Evolutionary conservation across 2,888 invertebrate species (phyloP).

Genomic region (Herminia tarsipennalis): DNA sequence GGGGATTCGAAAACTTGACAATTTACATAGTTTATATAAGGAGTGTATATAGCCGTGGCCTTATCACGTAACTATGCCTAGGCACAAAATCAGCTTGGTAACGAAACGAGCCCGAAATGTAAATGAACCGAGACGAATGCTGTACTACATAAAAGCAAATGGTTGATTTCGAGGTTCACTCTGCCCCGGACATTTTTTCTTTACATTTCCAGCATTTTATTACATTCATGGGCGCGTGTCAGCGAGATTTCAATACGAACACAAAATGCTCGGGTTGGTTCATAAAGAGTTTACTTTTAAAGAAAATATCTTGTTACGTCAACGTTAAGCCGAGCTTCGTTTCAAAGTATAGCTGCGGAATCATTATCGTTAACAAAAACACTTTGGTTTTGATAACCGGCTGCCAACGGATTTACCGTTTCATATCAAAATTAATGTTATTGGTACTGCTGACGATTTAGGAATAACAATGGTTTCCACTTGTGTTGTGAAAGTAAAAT

Average conservation of each 20-base stretch:
- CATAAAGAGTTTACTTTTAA: conserved; percentile 9
- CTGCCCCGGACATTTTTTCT: conserved; percentile 31
- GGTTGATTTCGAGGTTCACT: conserved; percentile 47
- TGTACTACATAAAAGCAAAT: conserved; percentile 53
- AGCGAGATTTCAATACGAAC: conserved; percentile 38
- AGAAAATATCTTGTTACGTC: conserved; percentile 21
- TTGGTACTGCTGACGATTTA: not conserved
- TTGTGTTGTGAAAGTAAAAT: conserved; percentile 12
- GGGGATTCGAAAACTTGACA: conserved; percentile 20
- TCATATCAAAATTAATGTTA: conserved; percentile 7
- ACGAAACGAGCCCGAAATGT: conserved; percentile 43
- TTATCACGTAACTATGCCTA: conserved; percentile 33
- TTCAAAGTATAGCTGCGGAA: conserved; percentile 21
- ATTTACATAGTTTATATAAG: conserved; percentile 30
- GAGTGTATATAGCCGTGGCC: conserved; percentile 15
- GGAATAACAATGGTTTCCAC: conserved; percentile 1
- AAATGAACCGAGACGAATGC: conserved; percentile 51
- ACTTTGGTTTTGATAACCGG: conserved; percentile 17
- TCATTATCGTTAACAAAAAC: conserved; percentile 32
- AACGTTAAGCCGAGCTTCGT: conserved; percentile 6
- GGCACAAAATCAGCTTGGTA: conserved; percentile 43
- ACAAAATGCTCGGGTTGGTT: conserved; percentile 18
- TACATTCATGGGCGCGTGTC: conserved; percentile 37
- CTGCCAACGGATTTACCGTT: not conserved
- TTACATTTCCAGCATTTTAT: conserved; percentile 44